Evolutionary conservation across 1,140 invertebrate genomes (phyloP).

Genomic region (Cydia fagiglandana): DNA sequence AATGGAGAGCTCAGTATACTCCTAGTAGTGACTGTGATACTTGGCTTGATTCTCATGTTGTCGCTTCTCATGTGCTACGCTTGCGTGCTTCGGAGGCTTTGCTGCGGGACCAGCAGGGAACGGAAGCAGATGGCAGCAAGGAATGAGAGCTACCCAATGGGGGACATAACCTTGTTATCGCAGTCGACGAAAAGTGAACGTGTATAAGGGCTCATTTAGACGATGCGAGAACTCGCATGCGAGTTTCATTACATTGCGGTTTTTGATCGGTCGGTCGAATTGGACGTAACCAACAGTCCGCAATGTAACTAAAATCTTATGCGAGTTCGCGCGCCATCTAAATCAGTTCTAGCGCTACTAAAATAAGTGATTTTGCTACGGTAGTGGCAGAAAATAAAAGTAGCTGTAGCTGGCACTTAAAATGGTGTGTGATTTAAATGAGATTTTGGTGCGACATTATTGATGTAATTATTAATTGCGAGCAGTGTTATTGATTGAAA

Average conservation of each 20-base stretch:
- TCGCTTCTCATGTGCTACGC: constrained; percentile 80
- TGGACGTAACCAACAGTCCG: too few relatives aligned
- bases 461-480: too few relatives aligned
- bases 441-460: too few relatives aligned
- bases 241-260: too few relatives aligned
- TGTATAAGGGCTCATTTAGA: constrained; percentile 50
- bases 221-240: too few relatives aligned
- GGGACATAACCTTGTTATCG: constrained; percentile 76
- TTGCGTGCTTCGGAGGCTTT: constrained; percentile 78
- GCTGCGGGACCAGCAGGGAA: constrained; percentile 72
- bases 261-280: too few relatives aligned
- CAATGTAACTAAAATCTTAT: too few relatives aligned
- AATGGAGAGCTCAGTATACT: constrained; percentile 77
- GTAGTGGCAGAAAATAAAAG: not conserved
- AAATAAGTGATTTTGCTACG: not conserved
- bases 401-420: too few relatives aligned
- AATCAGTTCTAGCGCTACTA: not conserved
- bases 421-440: too few relatives aligned
- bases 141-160: constrained; percentile 77
- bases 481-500: too few relatives aligned
- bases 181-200: constrained; percentile 79
- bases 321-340: too few relatives aligned
- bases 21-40: constrained; percentile 77
- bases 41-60: constrained; percentile 77
- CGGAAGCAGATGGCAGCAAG: constrained; percentile 63